phyloP scores from a whole-genome alignment of 2,888 invertebrate genomes.

The Parnassius apollo region DNA sequence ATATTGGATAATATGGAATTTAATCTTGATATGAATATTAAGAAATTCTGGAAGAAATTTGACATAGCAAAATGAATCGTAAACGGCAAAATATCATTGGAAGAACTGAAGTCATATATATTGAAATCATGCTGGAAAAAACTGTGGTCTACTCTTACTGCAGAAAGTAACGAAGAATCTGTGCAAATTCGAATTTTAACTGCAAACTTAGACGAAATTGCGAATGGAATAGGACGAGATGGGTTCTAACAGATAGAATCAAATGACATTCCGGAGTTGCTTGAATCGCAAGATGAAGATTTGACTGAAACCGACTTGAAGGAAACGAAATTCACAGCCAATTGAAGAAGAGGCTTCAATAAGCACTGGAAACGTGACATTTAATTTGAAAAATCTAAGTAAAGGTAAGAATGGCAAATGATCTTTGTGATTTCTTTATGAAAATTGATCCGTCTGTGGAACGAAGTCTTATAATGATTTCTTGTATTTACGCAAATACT shows the following conservation, averaged over 20 bases:
- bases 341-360: slow-evolving; percentile 33
- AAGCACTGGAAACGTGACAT: slow-evolving; percentile 32
- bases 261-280: no score
- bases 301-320: no score
- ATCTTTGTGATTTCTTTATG: slow-evolving; percentile 33
- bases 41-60: slow-evolving; percentile 37
- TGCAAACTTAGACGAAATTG: no score
- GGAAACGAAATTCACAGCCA: slow-evolving; percentile 30
- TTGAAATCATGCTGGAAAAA: slow-evolving; percentile 35
- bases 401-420: no score
- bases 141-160: no score
- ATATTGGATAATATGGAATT: slow-evolving; percentile 37
- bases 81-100: slow-evolving; percentile 37
- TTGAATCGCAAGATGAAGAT: no score
- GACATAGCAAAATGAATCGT: slow-evolving; percentile 37
- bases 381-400: no score
- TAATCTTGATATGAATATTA: slow-evolving; percentile 37
- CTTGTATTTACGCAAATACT: no score
- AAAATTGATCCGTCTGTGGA: not conserved
- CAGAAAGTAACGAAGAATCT: slow-evolving; percentile 34
- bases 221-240: no score
- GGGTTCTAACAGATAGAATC: no score
- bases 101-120: slow-evolving; percentile 34
- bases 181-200: slow-evolving; percentile 34
- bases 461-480: not conserved